These are phyloP conservation scores for Channallabes apus DNA, from an alignment of 2,797 vertebrate genomes.

Conservation along the genomic window DNA sequence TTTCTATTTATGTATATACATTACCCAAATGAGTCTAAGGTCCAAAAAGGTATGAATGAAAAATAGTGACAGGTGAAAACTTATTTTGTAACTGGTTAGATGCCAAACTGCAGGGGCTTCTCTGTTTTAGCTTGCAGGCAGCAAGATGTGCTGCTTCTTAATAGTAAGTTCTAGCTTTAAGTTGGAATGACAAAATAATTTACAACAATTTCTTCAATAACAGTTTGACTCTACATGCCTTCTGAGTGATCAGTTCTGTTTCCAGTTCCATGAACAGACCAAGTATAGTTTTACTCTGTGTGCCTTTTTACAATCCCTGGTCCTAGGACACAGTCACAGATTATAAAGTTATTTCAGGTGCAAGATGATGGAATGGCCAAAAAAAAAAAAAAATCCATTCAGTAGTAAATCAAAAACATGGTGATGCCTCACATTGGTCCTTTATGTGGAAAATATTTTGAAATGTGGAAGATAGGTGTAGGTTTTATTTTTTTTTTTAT, in stretches of 20 bases:
- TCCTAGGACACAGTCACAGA: background rate
- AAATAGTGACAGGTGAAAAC: background rate
- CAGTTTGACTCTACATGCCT: constrained; percentile 7
- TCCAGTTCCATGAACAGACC: constrained; percentile 3
- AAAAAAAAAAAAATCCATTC: background rate
- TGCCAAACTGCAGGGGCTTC: background rate
- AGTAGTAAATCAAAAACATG: background rate
- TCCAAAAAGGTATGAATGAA: background rate
- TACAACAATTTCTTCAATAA: background rate
- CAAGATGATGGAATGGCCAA: background rate
- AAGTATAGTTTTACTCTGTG: background rate
- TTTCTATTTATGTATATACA: background rate
- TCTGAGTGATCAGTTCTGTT: constrained; percentile 1
- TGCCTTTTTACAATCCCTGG: background rate
- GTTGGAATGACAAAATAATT: constrained; percentile 17
- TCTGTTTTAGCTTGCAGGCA: background rate
- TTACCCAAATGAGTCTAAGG: background rate
- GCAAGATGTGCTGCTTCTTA: background rate
- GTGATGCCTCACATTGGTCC: background rate
- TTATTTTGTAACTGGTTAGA: background rate
- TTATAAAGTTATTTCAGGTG: background rate
- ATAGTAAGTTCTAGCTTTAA: background rate
- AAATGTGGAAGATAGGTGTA: constrained; percentile 6
- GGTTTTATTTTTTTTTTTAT: background rate
- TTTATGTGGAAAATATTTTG: constrained; percentile 4